A percentile compares a stretch with the other conserved stretches of the same genome.
Conservation (phyloP, 92 coral and sea anemone species). For the Porites rus region DNA sequence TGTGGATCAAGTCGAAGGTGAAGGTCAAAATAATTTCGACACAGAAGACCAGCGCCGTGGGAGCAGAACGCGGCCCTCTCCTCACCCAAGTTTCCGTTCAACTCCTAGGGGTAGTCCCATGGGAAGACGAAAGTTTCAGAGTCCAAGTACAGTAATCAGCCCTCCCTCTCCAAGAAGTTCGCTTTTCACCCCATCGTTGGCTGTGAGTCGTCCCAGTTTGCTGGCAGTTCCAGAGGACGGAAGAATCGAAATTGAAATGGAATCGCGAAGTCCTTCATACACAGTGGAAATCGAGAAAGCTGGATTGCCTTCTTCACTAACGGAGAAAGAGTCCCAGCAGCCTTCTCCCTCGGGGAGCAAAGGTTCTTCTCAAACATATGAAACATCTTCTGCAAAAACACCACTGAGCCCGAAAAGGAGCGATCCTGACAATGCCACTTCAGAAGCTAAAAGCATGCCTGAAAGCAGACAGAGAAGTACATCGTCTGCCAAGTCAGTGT, state of each 20-base stretch:
- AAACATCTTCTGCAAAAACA: not conserved
- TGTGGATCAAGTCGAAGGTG: conserved; percentile 41
- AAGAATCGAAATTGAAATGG: conserved; percentile 44
- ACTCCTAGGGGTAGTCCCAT: conserved; percentile 43
- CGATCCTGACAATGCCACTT: conserved; percentile 7
- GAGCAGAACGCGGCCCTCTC: conserved; percentile 27
- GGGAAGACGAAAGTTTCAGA: conserved; percentile 23
- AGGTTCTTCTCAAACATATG: not conserved
- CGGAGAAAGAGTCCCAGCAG: not conserved
- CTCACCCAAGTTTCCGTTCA: conserved; percentile 45
- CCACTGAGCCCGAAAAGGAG: conserved; percentile 6
- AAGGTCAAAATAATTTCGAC: conserved; percentile 28
- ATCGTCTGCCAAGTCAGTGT: conserved; percentile 65
- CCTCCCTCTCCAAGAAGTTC: conserved; percentile 42
- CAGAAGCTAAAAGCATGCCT: conserved; percentile 44
- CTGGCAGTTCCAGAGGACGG: conserved; percentile 30
- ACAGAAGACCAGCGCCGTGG: conserved; percentile 18
- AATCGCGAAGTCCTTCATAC: conserved; percentile 28
- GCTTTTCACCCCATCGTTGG: not conserved
- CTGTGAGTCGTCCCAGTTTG: conserved; percentile 5
- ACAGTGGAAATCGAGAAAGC: not conserved
- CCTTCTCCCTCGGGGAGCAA: conserved; percentile 19
- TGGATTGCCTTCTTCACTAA: not conserved
- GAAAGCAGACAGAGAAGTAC: conserved; percentile 47
- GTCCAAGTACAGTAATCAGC: conserved; percentile 22